Conservation (phyloP, 2,888 invertebrate genomes). For the Pandemis corylana region DNA sequence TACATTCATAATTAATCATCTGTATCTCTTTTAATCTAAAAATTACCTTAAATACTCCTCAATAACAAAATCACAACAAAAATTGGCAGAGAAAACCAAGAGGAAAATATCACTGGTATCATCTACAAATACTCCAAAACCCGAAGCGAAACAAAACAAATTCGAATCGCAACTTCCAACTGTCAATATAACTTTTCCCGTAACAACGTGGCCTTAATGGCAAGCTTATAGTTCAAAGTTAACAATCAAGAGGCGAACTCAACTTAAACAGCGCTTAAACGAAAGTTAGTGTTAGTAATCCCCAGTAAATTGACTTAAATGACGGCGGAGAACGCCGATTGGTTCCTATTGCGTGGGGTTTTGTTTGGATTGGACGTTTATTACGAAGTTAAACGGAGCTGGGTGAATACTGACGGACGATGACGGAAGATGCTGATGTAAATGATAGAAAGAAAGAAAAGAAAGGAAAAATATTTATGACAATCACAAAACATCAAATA, state of each 20-base stretch:
- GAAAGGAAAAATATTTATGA: too few species aligned
- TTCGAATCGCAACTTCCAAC: slow-evolving; percentile 30
- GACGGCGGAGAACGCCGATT: slow-evolving; percentile 35
- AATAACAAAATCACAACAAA: too few species aligned
- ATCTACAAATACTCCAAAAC: background rate
- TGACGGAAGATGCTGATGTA: too few species aligned
- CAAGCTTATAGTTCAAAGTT: slow-evolving; percentile 37
- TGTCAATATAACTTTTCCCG: slow-evolving; percentile 28
- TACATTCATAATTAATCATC: too few species aligned
- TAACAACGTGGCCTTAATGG: slow-evolving; percentile 30
- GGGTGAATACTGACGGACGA: too few species aligned
- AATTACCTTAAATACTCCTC: too few species aligned
- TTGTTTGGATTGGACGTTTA: slow-evolving; percentile 23
- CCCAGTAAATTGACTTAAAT: slow-evolving; percentile 38
- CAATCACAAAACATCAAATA: too few species aligned
- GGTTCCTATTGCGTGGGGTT: slow-evolving; percentile 6
- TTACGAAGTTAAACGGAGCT: background rate
- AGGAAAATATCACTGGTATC: background rate
- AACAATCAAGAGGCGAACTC: slow-evolving; percentile 34
- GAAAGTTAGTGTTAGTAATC: slow-evolving; percentile 41
- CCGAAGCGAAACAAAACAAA: slow-evolving; percentile 18
- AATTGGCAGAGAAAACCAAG: background rate
- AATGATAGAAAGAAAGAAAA: too few species aligned
- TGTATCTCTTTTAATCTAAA: too few species aligned
- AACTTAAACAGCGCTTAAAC: slow-evolving; percentile 40